phyloP scores from a whole-genome alignment of 64 coral and sea anemone genomes.

The Stylophora pistillata region DNA sequence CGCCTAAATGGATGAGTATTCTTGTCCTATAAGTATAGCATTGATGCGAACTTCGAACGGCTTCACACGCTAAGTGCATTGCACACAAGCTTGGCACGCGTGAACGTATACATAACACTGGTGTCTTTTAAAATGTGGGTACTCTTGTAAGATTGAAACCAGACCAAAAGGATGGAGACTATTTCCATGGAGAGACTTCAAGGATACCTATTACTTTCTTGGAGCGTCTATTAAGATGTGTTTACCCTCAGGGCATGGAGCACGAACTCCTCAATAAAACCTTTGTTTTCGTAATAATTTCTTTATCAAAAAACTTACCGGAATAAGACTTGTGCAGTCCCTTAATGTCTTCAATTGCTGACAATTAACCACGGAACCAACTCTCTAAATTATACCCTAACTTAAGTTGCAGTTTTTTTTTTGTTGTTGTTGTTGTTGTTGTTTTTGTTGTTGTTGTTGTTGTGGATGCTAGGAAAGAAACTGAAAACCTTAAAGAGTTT shows the following conservation, averaged over 20 bases:
- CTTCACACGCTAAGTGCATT: background rate
- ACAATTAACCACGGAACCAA: background rate
- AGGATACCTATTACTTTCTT: too few relatives aligned
- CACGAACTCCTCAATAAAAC: background rate
- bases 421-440: too few relatives aligned
- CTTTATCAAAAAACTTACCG: background rate
- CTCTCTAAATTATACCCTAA: too few relatives aligned
- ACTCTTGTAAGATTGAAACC: too few relatives aligned
- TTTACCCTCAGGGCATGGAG: background rate
- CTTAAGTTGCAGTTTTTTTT: too few relatives aligned
- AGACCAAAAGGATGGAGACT: too few relatives aligned
- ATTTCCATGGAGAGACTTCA: too few relatives aligned
- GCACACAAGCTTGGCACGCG: background rate
- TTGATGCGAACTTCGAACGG: background rate
- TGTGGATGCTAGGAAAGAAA: too few relatives aligned
- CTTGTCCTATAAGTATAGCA: background rate
- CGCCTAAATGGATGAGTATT: background rate
- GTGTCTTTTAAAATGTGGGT: too few relatives aligned
- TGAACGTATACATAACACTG: too few relatives aligned
- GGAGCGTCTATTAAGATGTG: background rate
- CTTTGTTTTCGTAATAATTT: background rate
- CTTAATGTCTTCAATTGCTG: background rate
- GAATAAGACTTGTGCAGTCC: background rate
- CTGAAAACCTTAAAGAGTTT: too few relatives aligned
- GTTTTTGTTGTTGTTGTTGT: too few relatives aligned